Conservation (phyloP, 2,797 vertebrate genomes). For the Enteromius thamalakanensis region DNA sequence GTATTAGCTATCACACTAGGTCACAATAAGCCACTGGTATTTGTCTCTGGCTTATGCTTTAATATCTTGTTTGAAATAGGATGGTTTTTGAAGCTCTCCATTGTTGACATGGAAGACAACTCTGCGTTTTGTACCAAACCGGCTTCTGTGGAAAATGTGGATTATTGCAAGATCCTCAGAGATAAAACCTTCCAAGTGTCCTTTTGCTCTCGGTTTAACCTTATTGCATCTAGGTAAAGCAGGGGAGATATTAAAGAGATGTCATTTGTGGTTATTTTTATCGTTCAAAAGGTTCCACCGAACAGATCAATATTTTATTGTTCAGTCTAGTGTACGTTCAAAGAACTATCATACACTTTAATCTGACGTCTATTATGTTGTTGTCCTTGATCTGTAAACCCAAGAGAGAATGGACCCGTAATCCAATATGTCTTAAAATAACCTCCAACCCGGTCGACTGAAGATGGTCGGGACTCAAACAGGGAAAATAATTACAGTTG, state of each 20-base stretch:
- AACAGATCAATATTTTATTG: slow-evolving; percentile 4
- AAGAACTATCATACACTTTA: background rate
- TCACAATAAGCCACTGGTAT: slow-evolving; percentile 37
- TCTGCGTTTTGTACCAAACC: background rate
- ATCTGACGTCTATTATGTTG: slow-evolving; percentile 7
- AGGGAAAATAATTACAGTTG: slow-evolving; percentile 10
- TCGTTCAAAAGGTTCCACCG: background rate
- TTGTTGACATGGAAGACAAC: slow-evolving; percentile 24
- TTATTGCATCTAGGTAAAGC: background rate
- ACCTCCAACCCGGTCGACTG: background rate
- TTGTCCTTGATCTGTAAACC: background rate
- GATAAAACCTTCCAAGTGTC: background rate
- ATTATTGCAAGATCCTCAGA: background rate
- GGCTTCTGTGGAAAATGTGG: slow-evolving; percentile 7
- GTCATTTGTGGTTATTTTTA: background rate
- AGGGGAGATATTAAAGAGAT: background rate
- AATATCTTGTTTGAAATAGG: slow-evolving; percentile 27
- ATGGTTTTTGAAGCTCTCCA: slow-evolving; percentile 22
- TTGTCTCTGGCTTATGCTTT: slow-evolving; percentile 34
- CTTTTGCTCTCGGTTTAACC: background rate
- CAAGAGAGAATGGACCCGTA: background rate
- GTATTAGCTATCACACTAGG: slow-evolving; percentile 25
- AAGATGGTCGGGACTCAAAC: background rate
- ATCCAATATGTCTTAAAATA: background rate
- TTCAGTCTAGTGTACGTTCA: background rate